Percentiles rank a stretch among this genome's conserved stretches.
Evolutionary conservation across 2,113 vertebrate species (phyloP).

Genomic region (Buteo buteo): DNA sequence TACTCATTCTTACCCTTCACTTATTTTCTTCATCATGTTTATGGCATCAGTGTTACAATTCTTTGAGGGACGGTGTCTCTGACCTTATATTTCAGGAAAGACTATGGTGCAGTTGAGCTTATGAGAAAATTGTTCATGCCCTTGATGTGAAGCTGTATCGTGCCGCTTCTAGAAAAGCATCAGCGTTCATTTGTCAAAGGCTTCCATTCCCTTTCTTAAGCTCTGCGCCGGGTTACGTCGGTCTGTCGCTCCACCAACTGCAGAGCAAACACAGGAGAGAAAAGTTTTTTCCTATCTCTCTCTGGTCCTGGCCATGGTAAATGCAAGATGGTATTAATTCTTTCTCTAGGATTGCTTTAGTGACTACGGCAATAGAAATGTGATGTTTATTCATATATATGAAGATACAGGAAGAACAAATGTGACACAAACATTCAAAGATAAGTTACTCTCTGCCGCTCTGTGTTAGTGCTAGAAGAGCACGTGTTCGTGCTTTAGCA

Average conservation of each 20-base stretch:
- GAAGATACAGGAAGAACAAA: background rate
- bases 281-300: background rate
- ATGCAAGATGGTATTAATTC: background rate
- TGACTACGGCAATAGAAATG: background rate
- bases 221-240: rapidly evolving
- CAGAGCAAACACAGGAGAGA: background rate
- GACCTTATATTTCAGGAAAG: background rate
- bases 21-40: background rate
- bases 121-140: background rate
- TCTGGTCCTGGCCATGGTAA: background rate
- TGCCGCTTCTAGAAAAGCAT: background rate
- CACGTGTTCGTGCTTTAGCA: rapidly evolving
- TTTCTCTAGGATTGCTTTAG: background rate
- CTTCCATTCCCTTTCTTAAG: background rate
- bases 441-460: background rate
- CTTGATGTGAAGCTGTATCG: background rate
- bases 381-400: background rate
- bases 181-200: background rate
- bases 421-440: background rate
- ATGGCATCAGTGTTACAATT: background rate
- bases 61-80: rapidly evolving
- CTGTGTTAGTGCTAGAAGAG: background rate
- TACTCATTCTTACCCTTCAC: background rate
- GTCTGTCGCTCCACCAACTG: background rate
- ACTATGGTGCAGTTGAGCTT: background rate